A percentile compares a stretch with the other conserved stretches of the same genome.
These are phyloP conservation scores for Chionomys nivalis DNA, from an alignment of 2,113 vertebrate genomes.

Conservation along the genomic window DNA sequence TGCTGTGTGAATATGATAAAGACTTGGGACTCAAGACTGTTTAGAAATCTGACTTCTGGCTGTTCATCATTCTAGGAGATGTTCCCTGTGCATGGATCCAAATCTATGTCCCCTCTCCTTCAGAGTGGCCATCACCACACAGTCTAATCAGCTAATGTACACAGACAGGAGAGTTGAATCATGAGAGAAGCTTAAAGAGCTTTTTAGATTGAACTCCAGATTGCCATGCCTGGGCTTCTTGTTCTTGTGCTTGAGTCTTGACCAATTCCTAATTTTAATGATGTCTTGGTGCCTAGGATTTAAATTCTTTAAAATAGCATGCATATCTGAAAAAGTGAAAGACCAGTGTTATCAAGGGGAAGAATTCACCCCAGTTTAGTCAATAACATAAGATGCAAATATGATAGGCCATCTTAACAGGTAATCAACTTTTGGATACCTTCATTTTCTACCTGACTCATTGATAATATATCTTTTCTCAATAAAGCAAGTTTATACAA, in stretches of 20 bases:
- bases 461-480: slow-evolving; percentile 57
- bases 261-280: slow-evolving; percentile 76
- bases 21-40: neutral
- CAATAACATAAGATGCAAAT: slow-evolving; percentile 59
- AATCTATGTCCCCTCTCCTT: slow-evolving; percentile 45
- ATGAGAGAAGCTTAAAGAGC: slow-evolving; percentile 61
- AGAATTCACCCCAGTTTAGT: slow-evolving; percentile 50
- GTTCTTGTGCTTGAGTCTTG: slow-evolving; percentile 77
- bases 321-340: slow-evolving; percentile 40
- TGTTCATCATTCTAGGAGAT: slow-evolving; percentile 64
- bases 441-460: slow-evolving; percentile 61
- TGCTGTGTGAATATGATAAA: slow-evolving; percentile 60
- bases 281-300: slow-evolving; percentile 71
- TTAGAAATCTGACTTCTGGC: slow-evolving; percentile 55
- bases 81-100: slow-evolving; percentile 62
- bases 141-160: slow-evolving; percentile 40
- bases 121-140: neutral
- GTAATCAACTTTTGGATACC: slow-evolving; percentile 57
- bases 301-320: slow-evolving; percentile 58
- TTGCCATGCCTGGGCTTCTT: slow-evolving; percentile 61
- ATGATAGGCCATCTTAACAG: slow-evolving; percentile 45
- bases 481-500: slow-evolving; percentile 46
- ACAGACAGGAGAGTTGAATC: slow-evolving; percentile 68
- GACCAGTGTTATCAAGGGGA: slow-evolving; percentile 55
- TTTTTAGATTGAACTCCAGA: slow-evolving; percentile 74